A percentile compares a stretch with the other conserved stretches of the same genome.
Conservation (phyloP, 2,888 invertebrate species). For the Aquatica leii region DNA sequence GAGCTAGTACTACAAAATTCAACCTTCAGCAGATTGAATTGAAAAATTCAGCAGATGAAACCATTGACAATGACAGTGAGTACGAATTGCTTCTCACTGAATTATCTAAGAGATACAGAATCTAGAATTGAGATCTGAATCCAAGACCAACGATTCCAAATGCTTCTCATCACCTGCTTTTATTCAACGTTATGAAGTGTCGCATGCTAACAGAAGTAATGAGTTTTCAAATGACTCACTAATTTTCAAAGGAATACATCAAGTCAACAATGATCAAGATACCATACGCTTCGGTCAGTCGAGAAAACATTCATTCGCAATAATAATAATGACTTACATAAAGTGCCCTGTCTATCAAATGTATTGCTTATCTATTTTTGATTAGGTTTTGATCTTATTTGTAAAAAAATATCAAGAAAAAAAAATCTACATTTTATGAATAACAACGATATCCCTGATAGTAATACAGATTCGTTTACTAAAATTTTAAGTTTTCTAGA, state of each 20-base stretch:
- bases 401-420: background rate
- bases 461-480: background rate
- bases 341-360: background rate
- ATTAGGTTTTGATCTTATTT: background rate
- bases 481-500: background rate
- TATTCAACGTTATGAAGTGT: no score
- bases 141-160: background rate
- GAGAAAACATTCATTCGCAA: background rate
- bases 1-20: background rate
- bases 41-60: constrained; percentile 16
- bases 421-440: background rate
- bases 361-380: background rate
- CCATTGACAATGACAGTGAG: constrained; percentile 5
- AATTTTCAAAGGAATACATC: background rate
- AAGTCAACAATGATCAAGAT: background rate
- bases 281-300: background rate
- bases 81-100: constrained; percentile 4
- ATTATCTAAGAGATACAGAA: constrained; percentile 3
- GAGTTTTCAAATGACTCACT: background rate
- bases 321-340: background rate
- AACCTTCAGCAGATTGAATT: no score
- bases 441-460: background rate
- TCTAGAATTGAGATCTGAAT: background rate
- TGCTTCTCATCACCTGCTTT: no score
- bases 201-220: no score